Evolutionary conservation across 2,113 vertebrate genomes (phyloP), one percentile per base, ranked within the genome.

Genomic region (Puma concolor): DNA sequence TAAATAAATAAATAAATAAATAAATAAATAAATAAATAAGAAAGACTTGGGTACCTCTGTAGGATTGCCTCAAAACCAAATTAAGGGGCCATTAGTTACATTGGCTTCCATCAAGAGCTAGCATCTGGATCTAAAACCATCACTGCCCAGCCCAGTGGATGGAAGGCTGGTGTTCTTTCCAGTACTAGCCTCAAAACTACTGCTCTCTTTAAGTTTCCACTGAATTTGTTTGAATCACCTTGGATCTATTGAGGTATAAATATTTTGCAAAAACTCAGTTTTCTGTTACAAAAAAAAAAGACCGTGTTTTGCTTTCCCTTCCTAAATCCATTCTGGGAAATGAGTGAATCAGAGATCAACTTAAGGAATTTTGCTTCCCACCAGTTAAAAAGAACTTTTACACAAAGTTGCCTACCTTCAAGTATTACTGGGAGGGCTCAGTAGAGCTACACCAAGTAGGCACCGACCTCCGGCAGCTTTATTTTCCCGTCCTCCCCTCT

Each of bases 81-180:
- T 67, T 52, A 90, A 71, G 4, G 48, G 27, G 2, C 41, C 27
- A 29, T 4, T 27, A 33, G 29, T 31, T 67, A 27, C 31, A 44
- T 0, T 5, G 48, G 3, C 14, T 12, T 67, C 23, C 21, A 4
- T 2, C 4, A 60, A 57, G 36, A 77, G 19, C 48, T 54, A 21
- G 19, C 41, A 2, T 44, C 44, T 44, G 33, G 15, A 57, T 57
- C 9, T 4, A 50, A 67, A 76, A 4, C 16, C 77, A 67, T 17
- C 48, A 29, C 27, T 16, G 16, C 25, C 41, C 74, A 23, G 29
- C 21, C 36, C 33, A 27, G 31, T 33, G 38, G 27, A 7, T 67
- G 23, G 17, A 15, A 63, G 71, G 4, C 66, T 64, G 71, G 5
- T 9, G 21, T n/a, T 54, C 23, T 52, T 33, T 27, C 71, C 71